These are phyloP conservation scores for Gortyna flavago DNA, from an alignment of 2,888 invertebrate genomes.

Conservation along the genomic window DNA sequence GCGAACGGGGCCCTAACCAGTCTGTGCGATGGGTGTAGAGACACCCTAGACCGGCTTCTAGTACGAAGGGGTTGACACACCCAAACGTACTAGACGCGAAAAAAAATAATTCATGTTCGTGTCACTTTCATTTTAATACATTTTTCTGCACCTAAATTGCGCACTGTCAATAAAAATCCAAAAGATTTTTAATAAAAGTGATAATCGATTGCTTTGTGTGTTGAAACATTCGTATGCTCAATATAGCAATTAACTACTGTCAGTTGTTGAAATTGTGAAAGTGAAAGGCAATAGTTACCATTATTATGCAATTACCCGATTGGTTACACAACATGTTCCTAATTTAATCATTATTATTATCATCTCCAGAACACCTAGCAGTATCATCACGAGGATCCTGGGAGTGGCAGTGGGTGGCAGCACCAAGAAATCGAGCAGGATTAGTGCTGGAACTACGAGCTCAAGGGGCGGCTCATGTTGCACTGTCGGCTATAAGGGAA, in stretches of 20 bases:
- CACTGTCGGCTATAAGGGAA: conserved; percentile 89
- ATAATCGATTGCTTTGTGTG: not conserved
- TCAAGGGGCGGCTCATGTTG: conserved; percentile 90
- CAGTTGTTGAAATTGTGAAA: not conserved
- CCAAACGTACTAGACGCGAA: no score
- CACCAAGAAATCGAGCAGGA: conserved; percentile 91
- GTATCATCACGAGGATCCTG: conserved; percentile 91
- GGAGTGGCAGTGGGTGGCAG: conserved; percentile 92
- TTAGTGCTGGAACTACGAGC: conserved; percentile 91
- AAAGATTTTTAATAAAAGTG: not conserved
- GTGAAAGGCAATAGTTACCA: not conserved
- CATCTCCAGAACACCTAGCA: conserved; percentile 90
- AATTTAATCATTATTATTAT: not conserved
- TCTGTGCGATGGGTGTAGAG: no score
- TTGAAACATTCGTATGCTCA: not conserved
- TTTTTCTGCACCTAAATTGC: not conserved
- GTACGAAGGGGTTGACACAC: no score
- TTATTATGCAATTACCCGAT: not conserved
- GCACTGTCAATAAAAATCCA: not conserved
- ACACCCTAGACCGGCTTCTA: no score
- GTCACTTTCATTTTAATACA: not conserved
- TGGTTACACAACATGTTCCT: not conserved
- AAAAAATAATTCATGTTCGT: not conserved
- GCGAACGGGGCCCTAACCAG: no score
- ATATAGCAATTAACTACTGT: not conserved